A percentile compares a stretch with the other conserved stretches of the same genome.
Conservation (phyloP, 2,888 invertebrate species). For the Macrosiphum euphorbiae region DNA sequence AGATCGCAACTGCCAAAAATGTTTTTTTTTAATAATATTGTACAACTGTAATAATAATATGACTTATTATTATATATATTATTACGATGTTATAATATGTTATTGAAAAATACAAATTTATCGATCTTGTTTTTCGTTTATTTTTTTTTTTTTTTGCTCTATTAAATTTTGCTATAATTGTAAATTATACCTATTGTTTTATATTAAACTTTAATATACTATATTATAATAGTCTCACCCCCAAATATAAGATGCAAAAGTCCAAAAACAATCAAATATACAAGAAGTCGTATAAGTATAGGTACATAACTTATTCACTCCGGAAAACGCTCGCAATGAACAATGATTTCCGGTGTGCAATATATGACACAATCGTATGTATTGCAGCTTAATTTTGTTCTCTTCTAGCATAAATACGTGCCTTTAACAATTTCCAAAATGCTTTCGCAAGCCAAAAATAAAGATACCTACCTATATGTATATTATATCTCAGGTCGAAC, state of each 20-base stretch:
- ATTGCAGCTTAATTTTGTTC: neutral
- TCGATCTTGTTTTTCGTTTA: neutral
- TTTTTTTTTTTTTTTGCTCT: neutral
- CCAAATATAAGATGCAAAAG: neutral
- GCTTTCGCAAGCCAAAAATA: neutral
- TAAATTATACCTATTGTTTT: neutral
- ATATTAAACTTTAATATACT: neutral
- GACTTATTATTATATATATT: neutral
- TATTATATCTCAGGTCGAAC: neutral
- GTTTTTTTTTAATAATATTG: neutral
- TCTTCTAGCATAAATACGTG: neutral
- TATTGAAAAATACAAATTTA: constrained; percentile 18
- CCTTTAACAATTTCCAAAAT: neutral
- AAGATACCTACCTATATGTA: neutral
- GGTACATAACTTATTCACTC: neutral
- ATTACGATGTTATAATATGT: neutral
- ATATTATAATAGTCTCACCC: neutral
- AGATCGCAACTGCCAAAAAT: constrained; percentile 40
- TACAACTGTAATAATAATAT: neutral
- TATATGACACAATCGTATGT: neutral
- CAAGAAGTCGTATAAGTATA: neutral
- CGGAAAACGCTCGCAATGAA: neutral
- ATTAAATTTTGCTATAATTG: neutral
- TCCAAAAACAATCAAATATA: neutral
- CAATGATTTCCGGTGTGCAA: neutral